Evolutionary conservation across 2,888 invertebrate genomes (phyloP).

Genomic region (Aleiodes alternator): DNA sequence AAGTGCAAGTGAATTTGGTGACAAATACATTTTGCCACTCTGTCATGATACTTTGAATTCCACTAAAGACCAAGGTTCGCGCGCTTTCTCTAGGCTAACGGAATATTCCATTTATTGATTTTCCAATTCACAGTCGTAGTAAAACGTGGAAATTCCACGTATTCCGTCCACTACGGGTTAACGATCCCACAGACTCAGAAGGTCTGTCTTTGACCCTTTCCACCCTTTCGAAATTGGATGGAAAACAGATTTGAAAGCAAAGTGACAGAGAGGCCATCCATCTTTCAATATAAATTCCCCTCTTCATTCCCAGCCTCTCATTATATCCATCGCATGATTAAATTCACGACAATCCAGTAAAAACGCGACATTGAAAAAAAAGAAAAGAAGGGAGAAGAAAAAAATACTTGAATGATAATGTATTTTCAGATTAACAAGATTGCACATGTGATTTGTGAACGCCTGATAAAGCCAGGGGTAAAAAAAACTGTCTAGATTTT

Average conservation of each 20-base stretch:
- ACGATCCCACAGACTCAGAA: neutral
- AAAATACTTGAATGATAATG: conserved; percentile 19
- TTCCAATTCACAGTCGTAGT: conserved; percentile 6
- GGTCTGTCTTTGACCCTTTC: conserved; percentile 3
- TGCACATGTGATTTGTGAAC: conserved; percentile 25
- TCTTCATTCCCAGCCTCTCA: neutral
- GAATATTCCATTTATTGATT: conserved; percentile 23
- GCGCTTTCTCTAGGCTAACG: too few species aligned
- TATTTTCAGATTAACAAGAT: conserved; percentile 23
- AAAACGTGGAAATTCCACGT: conserved; percentile 11
- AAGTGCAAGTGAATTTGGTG: too few species aligned
- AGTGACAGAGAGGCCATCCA: neutral
- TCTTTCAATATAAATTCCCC: conserved; percentile 1
- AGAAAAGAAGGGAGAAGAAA: neutral
- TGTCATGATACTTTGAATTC: too few species aligned
- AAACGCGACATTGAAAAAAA: neutral
- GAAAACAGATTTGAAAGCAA: conserved; percentile 14
- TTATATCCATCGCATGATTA: conserved; percentile 7
- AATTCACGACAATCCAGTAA: neutral
- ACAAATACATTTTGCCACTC: too few species aligned
- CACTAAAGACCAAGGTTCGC: too few species aligned
- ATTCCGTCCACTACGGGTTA: conserved; percentile 10
- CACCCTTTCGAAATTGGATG: neutral
- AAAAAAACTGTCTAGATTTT: conserved; percentile 5
- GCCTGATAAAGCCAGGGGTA: conserved; percentile 1